These are phyloP conservation scores for Myoxocephalus aenaeus DNA, from an alignment of 2,797 vertebrate species.

Conservation along the genomic window DNA sequence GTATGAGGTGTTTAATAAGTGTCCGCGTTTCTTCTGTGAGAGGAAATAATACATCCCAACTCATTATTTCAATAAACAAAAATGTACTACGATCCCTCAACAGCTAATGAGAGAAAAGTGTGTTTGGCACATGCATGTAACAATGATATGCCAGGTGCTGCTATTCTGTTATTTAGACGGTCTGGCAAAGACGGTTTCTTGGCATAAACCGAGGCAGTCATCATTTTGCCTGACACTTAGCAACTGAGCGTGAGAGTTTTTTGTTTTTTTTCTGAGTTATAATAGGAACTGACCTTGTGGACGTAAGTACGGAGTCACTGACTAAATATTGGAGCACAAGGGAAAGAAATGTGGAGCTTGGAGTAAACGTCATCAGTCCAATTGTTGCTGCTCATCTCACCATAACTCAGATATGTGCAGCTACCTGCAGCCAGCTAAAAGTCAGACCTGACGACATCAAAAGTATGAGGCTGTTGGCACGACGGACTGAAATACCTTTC, in stretches of 20 bases:
- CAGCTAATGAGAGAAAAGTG: constrained; percentile 78
- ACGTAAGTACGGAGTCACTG: constrained; percentile 60
- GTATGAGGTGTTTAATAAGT: constrained; percentile 80
- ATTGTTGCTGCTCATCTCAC: constrained; percentile 49
- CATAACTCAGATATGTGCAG: constrained; percentile 45
- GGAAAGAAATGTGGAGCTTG: constrained; percentile 56
- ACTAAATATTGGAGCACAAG: constrained; percentile 56
- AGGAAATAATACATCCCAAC: constrained; percentile 81
- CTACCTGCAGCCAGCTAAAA: constrained; percentile 56
- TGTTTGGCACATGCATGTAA: constrained; percentile 74
- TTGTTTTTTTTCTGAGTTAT: constrained; percentile 61
- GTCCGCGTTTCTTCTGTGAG: constrained; percentile 74
- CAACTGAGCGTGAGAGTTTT: constrained; percentile 57
- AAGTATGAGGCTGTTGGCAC: constrained; percentile 67
- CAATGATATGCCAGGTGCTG: constrained; percentile 74
- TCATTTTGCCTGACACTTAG: constrained; percentile 75
- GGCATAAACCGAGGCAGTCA: constrained; percentile 60
- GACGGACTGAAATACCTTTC: constrained; percentile 71
- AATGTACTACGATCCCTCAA: constrained; percentile 74
- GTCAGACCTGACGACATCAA: constrained; percentile 53
- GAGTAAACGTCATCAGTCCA: constrained; percentile 43
- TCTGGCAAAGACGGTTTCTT: constrained; percentile 68
- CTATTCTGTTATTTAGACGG: constrained; percentile 71
- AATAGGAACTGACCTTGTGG: constrained; percentile 71
- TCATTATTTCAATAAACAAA: constrained; percentile 80